Evolutionary conservation across 2,797 vertebrate genomes (phyloP).

Genomic region (Hafferia zeledoni): DNA sequence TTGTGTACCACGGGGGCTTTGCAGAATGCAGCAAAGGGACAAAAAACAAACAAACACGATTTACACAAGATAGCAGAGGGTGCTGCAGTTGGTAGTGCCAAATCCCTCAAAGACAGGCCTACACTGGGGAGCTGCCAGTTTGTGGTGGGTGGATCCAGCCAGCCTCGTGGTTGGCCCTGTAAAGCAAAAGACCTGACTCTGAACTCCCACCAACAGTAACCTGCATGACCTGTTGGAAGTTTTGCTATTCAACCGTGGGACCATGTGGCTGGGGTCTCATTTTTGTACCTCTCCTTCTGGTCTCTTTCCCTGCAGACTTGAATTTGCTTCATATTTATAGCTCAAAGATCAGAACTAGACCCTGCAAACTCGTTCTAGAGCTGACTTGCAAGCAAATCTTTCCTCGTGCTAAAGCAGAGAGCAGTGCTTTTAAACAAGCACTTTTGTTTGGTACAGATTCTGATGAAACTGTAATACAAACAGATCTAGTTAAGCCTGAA

Average conservation of each 20-base stretch:
- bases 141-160: background rate
- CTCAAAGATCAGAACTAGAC: background rate
- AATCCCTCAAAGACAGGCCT: background rate
- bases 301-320: background rate
- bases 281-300: background rate
- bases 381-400: background rate
- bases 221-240: background rate
- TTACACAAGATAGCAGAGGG: background rate
- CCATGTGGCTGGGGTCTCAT: background rate
- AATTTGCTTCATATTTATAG: background rate
- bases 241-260: background rate
- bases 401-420: background rate
- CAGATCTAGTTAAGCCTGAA: slow-evolving; percentile 11
- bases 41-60: background rate
- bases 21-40: background rate
- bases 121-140: background rate
- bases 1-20: background rate
- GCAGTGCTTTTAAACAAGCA: background rate
- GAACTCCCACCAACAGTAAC: background rate
- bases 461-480: background rate
- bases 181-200: background rate
- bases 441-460: background rate
- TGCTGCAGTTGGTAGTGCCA: background rate
- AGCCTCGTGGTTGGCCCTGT: background rate
- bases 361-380: background rate